Base-by-base conservation (phyloP, 2,113 vertebrate genomes). In the Nothocercus nigrocapillus region DNA sequence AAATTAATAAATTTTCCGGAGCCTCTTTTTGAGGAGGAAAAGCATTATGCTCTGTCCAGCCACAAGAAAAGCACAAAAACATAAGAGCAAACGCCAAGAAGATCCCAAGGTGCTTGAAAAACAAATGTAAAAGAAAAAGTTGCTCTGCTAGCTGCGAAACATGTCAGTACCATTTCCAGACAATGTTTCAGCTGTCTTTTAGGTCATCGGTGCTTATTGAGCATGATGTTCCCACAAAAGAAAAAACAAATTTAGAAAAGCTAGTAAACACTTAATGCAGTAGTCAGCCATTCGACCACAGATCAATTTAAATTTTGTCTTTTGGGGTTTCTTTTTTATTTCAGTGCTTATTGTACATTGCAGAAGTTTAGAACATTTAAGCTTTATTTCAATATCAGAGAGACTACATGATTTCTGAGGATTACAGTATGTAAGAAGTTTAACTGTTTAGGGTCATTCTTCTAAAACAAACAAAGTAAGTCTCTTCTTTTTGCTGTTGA, bases 221-320 rank as follows among this genome's bases (percentile, higher is more conserved):
- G 56, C 27, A 47, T 21, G 49, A 22, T 69, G 68, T 66, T 92
- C 34, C 63, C 80, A 87, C 73, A 88, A 28, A 89, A 77, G 44
- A 59, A 69, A 89, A 89, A 88, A 91, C 18, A 87, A 76, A 85
- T 90, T 80, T 93, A 87, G 88, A 88, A 85, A 90, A 93, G 34
- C 28, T 36, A 56, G 28, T 53, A 56, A 78, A 85, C 27, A 40
- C 53, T 82, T 85, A 61, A 53, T 80, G 30, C 47, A 18, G 81
- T 94, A 82, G 74, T 95, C 47, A 11, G 2, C 88, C 76, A 25
- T 20, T 91, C 7, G 2, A 63, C 77, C 83, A 73, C 78, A 69
- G 67, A 85, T 87, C 75, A 88, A 63, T 96, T 80, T 85, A 80
- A 45, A 44, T 80, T 85, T 64, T 20, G 44, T 27, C 21, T 5